phyloP scores from a whole-genome alignment of 2,888 invertebrate genomes.

The Lissocephala sabroskyi region DNA sequence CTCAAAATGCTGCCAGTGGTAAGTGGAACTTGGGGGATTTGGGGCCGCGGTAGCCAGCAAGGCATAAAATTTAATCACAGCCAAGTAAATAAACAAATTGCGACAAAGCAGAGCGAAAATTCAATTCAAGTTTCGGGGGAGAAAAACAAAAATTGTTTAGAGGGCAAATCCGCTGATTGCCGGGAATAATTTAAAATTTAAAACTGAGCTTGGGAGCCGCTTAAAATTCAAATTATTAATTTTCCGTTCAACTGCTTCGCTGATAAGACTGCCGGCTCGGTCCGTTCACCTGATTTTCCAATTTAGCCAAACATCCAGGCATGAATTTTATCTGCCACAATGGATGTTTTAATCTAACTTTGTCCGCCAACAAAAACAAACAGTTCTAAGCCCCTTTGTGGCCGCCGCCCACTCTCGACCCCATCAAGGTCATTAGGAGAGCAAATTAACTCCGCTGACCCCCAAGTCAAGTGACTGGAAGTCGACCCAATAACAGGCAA shows the following conservation, averaged over 20 bases:
- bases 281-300: no score
- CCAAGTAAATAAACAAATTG: constrained; percentile 47
- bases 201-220: no score
- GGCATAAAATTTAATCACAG: constrained; percentile 53
- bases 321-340: constrained; percentile 14
- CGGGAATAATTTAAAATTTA: no score
- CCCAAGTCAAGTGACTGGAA: constrained; percentile 28
- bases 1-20: constrained; percentile 74
- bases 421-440: neutral
- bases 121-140: no score
- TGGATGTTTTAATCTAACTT: constrained; percentile 4
- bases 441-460: constrained; percentile 47
- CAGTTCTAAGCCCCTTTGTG: no score
- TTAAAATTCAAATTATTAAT: no score
- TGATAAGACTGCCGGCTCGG: no score
- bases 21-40: constrained; percentile 47
- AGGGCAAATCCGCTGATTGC: constrained; percentile 5
- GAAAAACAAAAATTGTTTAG: constrained; percentile 23
- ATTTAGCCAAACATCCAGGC: constrained; percentile 27
- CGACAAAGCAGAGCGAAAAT: constrained; percentile 35
- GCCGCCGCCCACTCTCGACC: no score
- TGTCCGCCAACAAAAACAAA: no score
- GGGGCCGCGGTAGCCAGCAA: constrained; percentile 26
- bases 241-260: no score
- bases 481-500: no score